Evolutionary conservation across 2,113 vertebrate genomes (phyloP).

Genomic region (Herpailurus yagouaroundi): DNA sequence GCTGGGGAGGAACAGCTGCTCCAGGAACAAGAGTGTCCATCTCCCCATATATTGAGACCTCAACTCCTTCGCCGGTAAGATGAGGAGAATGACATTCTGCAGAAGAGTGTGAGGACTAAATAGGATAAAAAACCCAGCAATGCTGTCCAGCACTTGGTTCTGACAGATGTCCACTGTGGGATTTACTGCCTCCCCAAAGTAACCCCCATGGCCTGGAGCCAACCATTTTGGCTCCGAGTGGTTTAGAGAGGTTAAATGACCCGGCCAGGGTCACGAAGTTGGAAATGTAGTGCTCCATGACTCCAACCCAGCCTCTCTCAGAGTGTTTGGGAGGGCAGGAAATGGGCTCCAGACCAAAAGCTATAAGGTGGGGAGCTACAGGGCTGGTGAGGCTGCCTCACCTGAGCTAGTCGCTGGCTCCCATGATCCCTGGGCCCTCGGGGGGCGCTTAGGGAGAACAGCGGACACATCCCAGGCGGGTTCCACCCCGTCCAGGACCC

Average conservation of each 20-base stretch:
- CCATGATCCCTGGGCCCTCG: background rate
- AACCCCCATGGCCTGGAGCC: background rate
- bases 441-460: background rate
- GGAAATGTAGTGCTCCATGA: background rate
- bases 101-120: background rate
- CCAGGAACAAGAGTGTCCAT: background rate
- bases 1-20: background rate
- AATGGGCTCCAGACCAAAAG: too few species aligned
- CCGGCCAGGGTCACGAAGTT: background rate
- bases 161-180: background rate
- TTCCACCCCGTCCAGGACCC: background rate
- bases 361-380: rapidly evolving
- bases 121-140: background rate
- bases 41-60: background rate
- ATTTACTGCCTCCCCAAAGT: background rate
- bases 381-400: background rate
- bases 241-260: background rate
- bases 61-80: background rate
- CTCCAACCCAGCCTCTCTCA: background rate
- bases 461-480: rapidly evolving
- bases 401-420: background rate
- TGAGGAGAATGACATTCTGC: background rate
- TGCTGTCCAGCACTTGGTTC: background rate
- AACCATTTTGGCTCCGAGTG: background rate
- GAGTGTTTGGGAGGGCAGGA: background rate